Base-by-base conservation (phyloP, 2,797 vertebrate species). In the Sparidentex hasta region DNA sequence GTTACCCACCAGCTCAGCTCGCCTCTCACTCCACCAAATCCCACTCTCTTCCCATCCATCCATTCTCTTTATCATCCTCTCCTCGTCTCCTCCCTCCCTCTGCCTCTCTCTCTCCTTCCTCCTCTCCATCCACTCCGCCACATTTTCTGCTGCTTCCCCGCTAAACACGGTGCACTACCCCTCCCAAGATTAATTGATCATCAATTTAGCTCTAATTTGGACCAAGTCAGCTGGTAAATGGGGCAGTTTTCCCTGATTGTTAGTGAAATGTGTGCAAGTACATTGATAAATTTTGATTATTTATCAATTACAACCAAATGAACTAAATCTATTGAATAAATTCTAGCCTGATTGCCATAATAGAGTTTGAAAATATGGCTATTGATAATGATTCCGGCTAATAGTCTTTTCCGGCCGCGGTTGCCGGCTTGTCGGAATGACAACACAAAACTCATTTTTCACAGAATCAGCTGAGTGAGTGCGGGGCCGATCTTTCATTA, bases 171-270 rank as follows among this genome's bases (percentile, higher is more conserved):
- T 95, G 95, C 96, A 95, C 96, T 96, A 96, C 97, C 97, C 97
- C 97, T 97, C 97, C 97, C 96, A 98, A 98, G 98, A 99, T 99
- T 99, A 99, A 99, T 99, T 99, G 98, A 99, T 99, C 98, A 98
- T 99, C 98, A 98, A 99, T 99, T 99, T 99, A 98, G 97, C 97
- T 96, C 97, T 99, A 98, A 99, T 99, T 99, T 98, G 97, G 97
- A 98, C 97, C 97, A 99, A 99, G 98, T 98, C 98, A 99, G 97
- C 97, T 98, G 98, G 97, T 98, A 99, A 99, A 99, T 99, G 97
- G 98, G 97, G 96, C 97, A 97, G 97, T 98, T 99, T 99, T 97
- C 95, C 97, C 97, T 99, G 97, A 99, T 98, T 99, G 98, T 99
- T 99, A 98, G 97, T 98, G 98, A 99, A 99, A 98, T 98, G 97